These are phyloP conservation scores for Acanthisitta chloris DNA, from an alignment of 2,113 vertebrate genomes.

Conservation along the genomic window DNA sequence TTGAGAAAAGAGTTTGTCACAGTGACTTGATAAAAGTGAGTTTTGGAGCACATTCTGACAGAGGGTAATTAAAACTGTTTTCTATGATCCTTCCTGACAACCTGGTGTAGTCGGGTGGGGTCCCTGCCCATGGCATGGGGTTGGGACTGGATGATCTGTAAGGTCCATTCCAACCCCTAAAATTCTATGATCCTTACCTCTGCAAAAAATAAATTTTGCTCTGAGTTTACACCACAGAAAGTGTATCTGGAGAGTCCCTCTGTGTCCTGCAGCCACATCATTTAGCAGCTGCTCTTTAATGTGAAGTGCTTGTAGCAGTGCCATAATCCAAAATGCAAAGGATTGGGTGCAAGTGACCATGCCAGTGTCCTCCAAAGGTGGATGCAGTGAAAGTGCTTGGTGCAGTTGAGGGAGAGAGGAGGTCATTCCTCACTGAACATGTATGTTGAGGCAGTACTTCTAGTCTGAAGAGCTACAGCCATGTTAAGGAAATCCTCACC, in stretches of 20 bases:
- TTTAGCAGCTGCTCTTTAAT: background rate
- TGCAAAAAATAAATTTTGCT: background rate
- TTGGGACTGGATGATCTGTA: too few species aligned
- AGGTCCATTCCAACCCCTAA: too few species aligned
- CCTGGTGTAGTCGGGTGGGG: too few species aligned
- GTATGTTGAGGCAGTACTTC: background rate
- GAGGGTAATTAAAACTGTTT: background rate
- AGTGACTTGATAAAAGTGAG: background rate
- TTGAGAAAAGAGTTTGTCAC: background rate
- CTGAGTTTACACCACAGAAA: background rate
- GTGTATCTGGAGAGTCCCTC: background rate
- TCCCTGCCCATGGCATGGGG: too few species aligned
- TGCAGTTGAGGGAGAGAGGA: accelerated
- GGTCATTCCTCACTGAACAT: background rate
- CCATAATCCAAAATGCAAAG: background rate
- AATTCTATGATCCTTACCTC: too few species aligned
- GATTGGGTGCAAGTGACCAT: background rate
- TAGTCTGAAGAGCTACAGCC: background rate
- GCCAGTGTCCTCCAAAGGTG: background rate
- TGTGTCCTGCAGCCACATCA: background rate
- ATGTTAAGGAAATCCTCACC: background rate
- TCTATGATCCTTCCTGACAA: background rate
- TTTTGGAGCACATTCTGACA: background rate
- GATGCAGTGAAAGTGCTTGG: background rate
- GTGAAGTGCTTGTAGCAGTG: background rate